These are phyloP conservation scores for Pristionchus pacificus DNA, from an alignment of 1,140 invertebrate genomes.

Conservation along the genomic window DNA sequence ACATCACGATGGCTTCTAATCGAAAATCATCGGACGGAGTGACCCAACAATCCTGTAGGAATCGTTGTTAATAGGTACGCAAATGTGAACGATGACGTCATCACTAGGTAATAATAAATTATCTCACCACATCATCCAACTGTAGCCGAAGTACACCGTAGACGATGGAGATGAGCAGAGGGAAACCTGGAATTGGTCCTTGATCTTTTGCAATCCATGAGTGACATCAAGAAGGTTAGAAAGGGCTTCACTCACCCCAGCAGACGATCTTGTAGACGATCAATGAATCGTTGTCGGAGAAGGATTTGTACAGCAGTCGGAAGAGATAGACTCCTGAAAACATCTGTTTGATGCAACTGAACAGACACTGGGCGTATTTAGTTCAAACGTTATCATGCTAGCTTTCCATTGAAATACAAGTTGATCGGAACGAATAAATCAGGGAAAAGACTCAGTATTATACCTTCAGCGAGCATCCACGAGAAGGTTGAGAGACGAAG, in stretches of 20 bases:
- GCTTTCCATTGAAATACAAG: too few relatives aligned
- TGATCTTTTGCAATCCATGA: too few relatives aligned
- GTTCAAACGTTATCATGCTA: too few relatives aligned
- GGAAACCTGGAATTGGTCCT: too few relatives aligned
- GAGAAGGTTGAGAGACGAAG: slow-evolving; percentile 49
- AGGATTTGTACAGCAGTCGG: slow-evolving; percentile 58
- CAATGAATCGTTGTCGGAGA: slow-evolving; percentile 60
- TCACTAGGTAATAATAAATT: too few relatives aligned
- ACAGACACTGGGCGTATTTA: too few relatives aligned
- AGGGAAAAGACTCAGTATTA: too few relatives aligned
- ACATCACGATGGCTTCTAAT: slow-evolving; percentile 29
- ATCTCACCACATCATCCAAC: slow-evolving; percentile 26
- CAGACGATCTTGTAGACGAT: slow-evolving; percentile 62
- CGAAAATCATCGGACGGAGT: slow-evolving; percentile 15
- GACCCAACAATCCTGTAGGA: slow-evolving; percentile 26
- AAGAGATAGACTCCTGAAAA: slow-evolving; percentile 60
- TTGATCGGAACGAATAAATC: too few relatives aligned
- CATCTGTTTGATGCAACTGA: too few relatives aligned
- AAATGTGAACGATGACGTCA: too few relatives aligned
- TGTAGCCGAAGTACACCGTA: slow-evolving; percentile 29
- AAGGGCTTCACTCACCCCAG: too few relatives aligned
- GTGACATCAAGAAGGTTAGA: too few relatives aligned
- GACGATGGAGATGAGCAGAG: slow-evolving; percentile 32
- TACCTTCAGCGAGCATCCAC: slow-evolving; percentile 64
- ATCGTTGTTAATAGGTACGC: neutral